Evolutionary conservation across 2,797 vertebrate species (phyloP), one percentile per base, ranked within the genome.

Genomic region (Schizopygopsis malacanthus): DNA sequence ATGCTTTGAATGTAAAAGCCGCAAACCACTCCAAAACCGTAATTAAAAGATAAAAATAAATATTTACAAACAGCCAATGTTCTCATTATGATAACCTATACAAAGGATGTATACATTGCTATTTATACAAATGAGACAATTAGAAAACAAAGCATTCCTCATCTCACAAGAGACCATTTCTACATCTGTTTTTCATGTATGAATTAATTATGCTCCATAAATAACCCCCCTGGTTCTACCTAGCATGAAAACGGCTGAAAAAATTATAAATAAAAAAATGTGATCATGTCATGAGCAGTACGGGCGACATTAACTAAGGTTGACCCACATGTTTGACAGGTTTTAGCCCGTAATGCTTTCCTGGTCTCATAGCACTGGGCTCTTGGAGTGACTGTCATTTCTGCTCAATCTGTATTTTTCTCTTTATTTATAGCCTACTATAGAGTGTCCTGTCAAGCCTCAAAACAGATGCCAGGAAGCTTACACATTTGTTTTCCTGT

Each of bases 381-480:
- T 73, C 16, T 37, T 18, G 20, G 15, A 78, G 41, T 54, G 70
- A 0, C 69, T 88, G 87, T 88, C 90, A 90, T 83, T 86, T 89
- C 82, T 85, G 83, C 72, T 91, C 87, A 75, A 81, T 80, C 85
- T 63, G 81, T 84, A 86, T 80, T 69, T 83, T 90, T 86, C 72
- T 59, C 54, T 88, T 69, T 79, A 79, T 86, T 90, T 87, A 85
- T 59, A 84, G 80, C n/a, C 41, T 13, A 22, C 11, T 39, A 69
- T 77, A 18, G 67, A 47, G 28, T 25, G n/a, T 41, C 83, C 50
- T 79, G 85, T 85, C 87, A 85, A 63, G 41, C 28, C n/a, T 65
- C 12, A 77, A 84, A 84, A 88, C 61, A 28, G 84, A 90, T 83
- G 77, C 69, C 81, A 85, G 91, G 86, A 90, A 81, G 86, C 88